Conservation (phyloP, 1,140 invertebrate species). For the Periplaneta americana region DNA sequence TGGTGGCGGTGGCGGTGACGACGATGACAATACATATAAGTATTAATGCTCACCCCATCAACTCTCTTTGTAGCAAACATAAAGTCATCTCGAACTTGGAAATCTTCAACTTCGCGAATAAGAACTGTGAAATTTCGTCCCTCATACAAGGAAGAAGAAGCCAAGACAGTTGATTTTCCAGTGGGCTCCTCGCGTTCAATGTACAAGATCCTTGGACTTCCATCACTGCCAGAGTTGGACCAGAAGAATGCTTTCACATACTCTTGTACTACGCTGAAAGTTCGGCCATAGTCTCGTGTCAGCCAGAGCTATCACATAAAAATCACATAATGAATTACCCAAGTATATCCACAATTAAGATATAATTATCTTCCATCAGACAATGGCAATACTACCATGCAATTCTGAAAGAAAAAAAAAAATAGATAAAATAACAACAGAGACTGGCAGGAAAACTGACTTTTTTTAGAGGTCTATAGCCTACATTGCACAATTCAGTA, state of each 20-base stretch:
- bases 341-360: neutral
- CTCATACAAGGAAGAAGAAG: slow-evolving; percentile 41
- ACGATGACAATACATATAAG: slow-evolving; percentile 28
- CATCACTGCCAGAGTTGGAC: slow-evolving; percentile 31
- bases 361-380: neutral
- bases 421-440: no score
- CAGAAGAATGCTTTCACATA: slow-evolving; percentile 74
- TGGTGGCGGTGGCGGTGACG: no score
- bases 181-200: slow-evolving; percentile 62
- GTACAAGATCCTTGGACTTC: slow-evolving; percentile 44
- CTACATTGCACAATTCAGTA: no score
- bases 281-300: slow-evolving; percentile 65
- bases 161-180: slow-evolving; percentile 52
- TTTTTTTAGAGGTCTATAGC: no score
- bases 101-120: slow-evolving; percentile 68
- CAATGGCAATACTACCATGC: neutral
- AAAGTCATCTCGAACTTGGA: slow-evolving; percentile 75
- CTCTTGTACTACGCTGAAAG: slow-evolving; percentile 59
- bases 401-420: no score
- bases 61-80: slow-evolving; percentile 71
- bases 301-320: slow-evolving; percentile 58
- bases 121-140: slow-evolving; percentile 41
- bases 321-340: neutral
- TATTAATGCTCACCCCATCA: slow-evolving; percentile 17
- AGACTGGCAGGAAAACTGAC: no score